A percentile compares a stretch with the other conserved stretches of the same genome.
Conservation (phyloP, 1,140 invertebrate genomes). For the Oppia nitens region DNA sequence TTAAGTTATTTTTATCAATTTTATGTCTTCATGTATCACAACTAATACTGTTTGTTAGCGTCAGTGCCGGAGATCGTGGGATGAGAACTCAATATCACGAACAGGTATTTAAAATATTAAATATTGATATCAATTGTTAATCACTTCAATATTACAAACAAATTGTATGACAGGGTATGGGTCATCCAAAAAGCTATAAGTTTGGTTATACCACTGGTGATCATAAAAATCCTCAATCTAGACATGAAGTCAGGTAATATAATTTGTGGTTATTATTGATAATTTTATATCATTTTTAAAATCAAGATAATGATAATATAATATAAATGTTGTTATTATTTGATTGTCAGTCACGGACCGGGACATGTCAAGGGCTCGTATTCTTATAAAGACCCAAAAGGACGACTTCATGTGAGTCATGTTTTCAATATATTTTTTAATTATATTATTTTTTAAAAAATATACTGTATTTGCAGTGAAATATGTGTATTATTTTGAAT, state of each 20-base stretch:
- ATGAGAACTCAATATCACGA: not conserved
- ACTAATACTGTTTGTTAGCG: not conserved
- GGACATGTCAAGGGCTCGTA: slow-evolving; percentile 63
- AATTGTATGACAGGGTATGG: slow-evolving; percentile 41
- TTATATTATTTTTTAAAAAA: too few species aligned
- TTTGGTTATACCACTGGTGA: slow-evolving; percentile 74
- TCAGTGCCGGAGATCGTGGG: not conserved
- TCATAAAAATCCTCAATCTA: slow-evolving; percentile 55
- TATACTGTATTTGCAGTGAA: too few species aligned
- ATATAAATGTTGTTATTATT: too few species aligned
- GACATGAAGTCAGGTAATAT: slow-evolving; percentile 44
- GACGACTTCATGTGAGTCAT: slow-evolving; percentile 32
- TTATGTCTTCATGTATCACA: not conserved
- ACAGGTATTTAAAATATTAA: not conserved
- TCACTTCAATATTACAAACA: slow-evolving; percentile 10
- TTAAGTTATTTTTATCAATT: not conserved
- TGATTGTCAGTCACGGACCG: slow-evolving; percentile 35
- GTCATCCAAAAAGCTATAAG: slow-evolving; percentile 61
- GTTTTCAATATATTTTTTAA: not conserved
- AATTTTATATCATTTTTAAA: too few species aligned
- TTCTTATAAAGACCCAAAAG: slow-evolving; percentile 57
- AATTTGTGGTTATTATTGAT: too few species aligned
- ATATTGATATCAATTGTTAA: not conserved
- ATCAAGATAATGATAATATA: too few species aligned
- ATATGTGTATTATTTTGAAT: too few species aligned